Evolutionary conservation across 35 echinoderm and acorn worm species (phyloP).

Genomic region (Heliocidaris tuberculata): DNA sequence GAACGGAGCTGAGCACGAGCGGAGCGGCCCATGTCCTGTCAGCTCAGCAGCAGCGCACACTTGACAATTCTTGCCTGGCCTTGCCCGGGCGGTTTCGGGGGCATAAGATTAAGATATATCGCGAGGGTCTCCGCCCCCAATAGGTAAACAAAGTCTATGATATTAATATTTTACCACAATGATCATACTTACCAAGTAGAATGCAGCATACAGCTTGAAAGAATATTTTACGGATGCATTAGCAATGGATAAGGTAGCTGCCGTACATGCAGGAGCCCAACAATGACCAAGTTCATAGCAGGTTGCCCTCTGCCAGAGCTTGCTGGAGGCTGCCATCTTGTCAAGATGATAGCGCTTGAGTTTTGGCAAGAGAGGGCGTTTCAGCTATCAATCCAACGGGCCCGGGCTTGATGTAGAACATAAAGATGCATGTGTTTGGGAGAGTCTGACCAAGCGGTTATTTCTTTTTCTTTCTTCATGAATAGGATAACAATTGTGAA

Average conservation of each 20-base stretch:
- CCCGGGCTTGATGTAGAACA: too few relatives aligned
- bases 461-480: too few relatives aligned
- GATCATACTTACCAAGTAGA: constrained; percentile 18
- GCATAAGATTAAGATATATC: not conserved
- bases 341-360: not conserved
- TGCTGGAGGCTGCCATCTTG: constrained; percentile 31
- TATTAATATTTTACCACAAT: not conserved
- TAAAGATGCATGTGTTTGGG: too few relatives aligned
- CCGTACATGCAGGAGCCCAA: not conserved
- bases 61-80: too few relatives aligned
- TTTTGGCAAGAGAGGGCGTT: not conserved
- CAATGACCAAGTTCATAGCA: constrained; percentile 22
- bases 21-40: too few relatives aligned
- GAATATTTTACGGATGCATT: not conserved
- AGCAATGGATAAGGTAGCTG: not conserved
- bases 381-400: not conserved
- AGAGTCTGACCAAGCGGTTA: too few relatives aligned
- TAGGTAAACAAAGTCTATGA: not conserved
- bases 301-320: not conserved
- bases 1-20: too few relatives aligned
- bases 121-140: not conserved
- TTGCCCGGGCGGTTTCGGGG: too few relatives aligned
- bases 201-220: constrained; percentile 15
- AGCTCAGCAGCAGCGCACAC: too few relatives aligned
- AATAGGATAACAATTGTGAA: too few relatives aligned